Percentiles rank a stretch among this genome's conserved stretches.
Evolutionary conservation across 2,888 invertebrate genomes (phyloP).

Genomic region (Acleris literana): DNA sequence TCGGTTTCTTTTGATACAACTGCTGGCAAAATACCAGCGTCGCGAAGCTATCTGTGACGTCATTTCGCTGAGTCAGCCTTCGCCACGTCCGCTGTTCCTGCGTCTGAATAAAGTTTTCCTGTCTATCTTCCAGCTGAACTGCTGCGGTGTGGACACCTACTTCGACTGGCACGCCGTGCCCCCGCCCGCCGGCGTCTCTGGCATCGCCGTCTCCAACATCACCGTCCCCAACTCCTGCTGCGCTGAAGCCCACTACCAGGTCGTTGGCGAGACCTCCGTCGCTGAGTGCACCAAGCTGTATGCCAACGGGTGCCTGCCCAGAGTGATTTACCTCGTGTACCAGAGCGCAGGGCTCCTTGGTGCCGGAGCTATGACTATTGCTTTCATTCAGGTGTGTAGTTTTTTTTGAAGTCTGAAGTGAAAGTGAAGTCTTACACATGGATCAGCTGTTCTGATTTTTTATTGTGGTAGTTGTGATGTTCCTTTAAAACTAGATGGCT

Average conservation of each 20-base stretch:
- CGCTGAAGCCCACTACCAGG: conserved; percentile 54
- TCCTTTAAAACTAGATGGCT: too few relatives aligned
- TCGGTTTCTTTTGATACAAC: too few relatives aligned
- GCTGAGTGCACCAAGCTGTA: conserved; percentile 68
- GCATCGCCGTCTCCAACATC: conserved; percentile 66
- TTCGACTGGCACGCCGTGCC: conserved; percentile 83
- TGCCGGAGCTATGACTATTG: conserved; percentile 90
- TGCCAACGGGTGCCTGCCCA: conserved; percentile 84
- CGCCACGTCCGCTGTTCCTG: too few relatives aligned
- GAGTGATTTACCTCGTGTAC: conserved; percentile 85
- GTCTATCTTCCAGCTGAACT: conserved; percentile 82
- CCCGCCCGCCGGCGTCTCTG: conserved; percentile 49
- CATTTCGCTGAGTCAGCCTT: too few relatives aligned
- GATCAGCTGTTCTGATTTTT: too few relatives aligned
- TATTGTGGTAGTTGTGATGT: too few relatives aligned
- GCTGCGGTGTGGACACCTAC: conserved; percentile 86
- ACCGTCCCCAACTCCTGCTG: conserved; percentile 86
- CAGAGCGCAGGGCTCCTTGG: conserved; percentile 89
- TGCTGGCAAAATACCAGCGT: too few relatives aligned
- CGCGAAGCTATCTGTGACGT: too few relatives aligned
- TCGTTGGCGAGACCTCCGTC: conserved; percentile 45
- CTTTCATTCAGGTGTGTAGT: conserved; percentile 87
- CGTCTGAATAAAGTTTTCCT: neutral
- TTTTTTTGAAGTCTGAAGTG: too few relatives aligned
- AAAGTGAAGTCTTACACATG: too few relatives aligned